Evolutionary conservation across 2,797 vertebrate genomes (phyloP).

Genomic region (Enteromius fasciolatus): DNA sequence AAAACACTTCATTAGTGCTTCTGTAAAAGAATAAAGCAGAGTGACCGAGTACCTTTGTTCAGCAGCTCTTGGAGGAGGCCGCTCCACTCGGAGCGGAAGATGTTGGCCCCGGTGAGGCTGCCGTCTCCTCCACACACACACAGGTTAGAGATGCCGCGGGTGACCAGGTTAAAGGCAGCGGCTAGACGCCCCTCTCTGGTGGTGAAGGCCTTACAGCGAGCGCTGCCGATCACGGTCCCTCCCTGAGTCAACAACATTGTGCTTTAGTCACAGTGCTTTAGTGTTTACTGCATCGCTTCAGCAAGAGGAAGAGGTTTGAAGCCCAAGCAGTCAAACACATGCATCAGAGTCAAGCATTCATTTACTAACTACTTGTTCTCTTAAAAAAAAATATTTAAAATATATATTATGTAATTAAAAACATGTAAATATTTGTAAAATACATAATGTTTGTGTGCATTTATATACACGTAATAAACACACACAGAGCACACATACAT

Average conservation of each 20-base stretch:
- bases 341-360: not conserved
- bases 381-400: too few species aligned
- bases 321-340: not conserved
- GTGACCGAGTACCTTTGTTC: constrained; percentile 74
- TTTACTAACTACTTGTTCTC: too few species aligned
- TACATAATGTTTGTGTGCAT: too few species aligned
- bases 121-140: constrained; percentile 96
- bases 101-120: constrained; percentile 92
- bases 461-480: too few species aligned
- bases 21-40: not conserved
- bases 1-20: too few species aligned
- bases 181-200: constrained; percentile 83
- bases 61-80: constrained; percentile 87
- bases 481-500: too few species aligned
- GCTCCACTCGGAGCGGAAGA: constrained; percentile 92
- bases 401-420: too few species aligned
- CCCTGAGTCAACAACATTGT: constrained; percentile 76
- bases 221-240: constrained; percentile 92
- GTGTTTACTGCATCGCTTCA: not conserved
- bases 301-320: not conserved
- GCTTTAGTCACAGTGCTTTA: not conserved
- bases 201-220: constrained; percentile 91
- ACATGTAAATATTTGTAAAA: too few species aligned
- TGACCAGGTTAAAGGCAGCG: constrained; percentile 89
- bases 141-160: constrained; percentile 92